Conservation (phyloP, 1,140 invertebrate species). For the Homalodisca vitripennis region DNA sequence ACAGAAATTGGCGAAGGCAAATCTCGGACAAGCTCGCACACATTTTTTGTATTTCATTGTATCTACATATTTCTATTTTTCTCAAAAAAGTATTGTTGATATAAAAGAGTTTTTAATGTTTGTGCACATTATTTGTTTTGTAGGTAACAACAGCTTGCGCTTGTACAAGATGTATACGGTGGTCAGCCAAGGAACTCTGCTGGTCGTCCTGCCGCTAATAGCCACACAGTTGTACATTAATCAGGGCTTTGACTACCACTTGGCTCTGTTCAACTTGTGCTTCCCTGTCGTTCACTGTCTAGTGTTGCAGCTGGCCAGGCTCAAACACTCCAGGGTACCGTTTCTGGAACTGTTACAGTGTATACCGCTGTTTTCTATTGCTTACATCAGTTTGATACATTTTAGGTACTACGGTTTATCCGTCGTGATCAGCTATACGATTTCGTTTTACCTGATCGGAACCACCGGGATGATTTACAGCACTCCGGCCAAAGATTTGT, state of each 20-base stretch:
- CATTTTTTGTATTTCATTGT: too few relatives aligned
- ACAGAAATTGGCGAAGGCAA: too few relatives aligned
- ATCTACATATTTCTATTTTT: too few relatives aligned
- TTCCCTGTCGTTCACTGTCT: slow-evolving; percentile 4
- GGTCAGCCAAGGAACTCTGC: background rate
- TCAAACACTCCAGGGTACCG: slow-evolving; percentile 13
- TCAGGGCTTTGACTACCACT: background rate
- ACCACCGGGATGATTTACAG: slow-evolving; percentile 18
- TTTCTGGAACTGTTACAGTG: background rate
- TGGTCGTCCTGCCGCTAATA: slow-evolving; percentile 8
- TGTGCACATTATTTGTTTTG: too few relatives aligned
- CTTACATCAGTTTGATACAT: background rate
- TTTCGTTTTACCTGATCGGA: slow-evolving; percentile 22
- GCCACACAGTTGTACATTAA: slow-evolving; percentile 13
- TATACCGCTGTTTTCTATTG: slow-evolving; percentile 2
- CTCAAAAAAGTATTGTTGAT: too few relatives aligned
- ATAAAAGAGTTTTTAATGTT: too few relatives aligned
- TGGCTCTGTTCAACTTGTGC: slow-evolving; percentile 7
- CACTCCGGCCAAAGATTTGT: too few relatives aligned
- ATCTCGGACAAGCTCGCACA: too few relatives aligned
- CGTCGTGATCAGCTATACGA: slow-evolving; percentile 2
- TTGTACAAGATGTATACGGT: slow-evolving; percentile 2
- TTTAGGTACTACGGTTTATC: slow-evolving; percentile 5
- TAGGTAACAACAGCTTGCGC: slow-evolving; percentile 15
- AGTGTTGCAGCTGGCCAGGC: slow-evolving; percentile 4